Evolutionary conservation across 2,113 vertebrate genomes (phyloP).

Genomic region (Engraulis encrasicolus): DNA sequence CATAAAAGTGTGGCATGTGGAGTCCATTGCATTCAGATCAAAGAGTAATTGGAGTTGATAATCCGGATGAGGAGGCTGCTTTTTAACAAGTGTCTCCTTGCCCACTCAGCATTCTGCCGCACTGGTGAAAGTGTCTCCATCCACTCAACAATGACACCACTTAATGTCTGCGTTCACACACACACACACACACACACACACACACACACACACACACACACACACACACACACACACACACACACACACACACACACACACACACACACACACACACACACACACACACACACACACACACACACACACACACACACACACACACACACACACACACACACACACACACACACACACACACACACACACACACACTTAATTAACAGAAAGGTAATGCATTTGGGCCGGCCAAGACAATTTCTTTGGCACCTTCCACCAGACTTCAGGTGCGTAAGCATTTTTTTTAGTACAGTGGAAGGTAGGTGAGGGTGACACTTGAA

Average conservation of each 20-base stretch:
- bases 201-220: too few species aligned
- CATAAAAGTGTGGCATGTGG: neutral
- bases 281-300: neutral
- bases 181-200: too few species aligned
- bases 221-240: neutral
- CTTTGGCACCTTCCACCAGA: neutral
- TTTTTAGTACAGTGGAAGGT: neutral
- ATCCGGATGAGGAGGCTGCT: neutral
- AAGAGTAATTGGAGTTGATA: neutral
- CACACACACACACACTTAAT: neutral
- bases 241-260: neutral
- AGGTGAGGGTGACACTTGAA: neutral
- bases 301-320: neutral
- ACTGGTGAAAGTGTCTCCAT: neutral
- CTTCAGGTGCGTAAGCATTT: neutral
- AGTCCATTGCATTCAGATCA: conserved; percentile 6
- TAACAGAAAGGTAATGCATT: neutral
- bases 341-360: neutral
- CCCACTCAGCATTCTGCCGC: neutral
- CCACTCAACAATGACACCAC: neutral
- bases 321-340: neutral
- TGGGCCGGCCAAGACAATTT: neutral
- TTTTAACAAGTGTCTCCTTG: conserved; percentile 5
- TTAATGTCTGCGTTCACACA: neutral
- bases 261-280: neutral